A percentile compares a stretch with the other conserved stretches of the same genome.
phyloP scores from a whole-genome alignment of 1,140 invertebrate genomes.

The Papilio glaucus region DNA sequence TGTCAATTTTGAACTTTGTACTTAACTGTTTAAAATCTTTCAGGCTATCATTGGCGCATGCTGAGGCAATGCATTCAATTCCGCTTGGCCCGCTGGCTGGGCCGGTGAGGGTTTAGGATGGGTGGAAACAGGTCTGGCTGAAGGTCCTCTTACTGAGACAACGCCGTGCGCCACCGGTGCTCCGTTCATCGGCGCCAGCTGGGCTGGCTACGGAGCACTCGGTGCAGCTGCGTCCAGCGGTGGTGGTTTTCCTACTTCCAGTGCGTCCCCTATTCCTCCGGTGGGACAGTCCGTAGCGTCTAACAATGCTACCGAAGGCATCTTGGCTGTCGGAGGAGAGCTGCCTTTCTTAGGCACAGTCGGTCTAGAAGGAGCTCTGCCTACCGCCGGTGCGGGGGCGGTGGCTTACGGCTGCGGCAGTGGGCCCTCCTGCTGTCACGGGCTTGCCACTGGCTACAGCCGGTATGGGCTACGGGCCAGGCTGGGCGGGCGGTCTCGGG shows the following conservation, averaged over 20 bases:
- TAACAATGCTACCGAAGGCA: slow-evolving; percentile 43
- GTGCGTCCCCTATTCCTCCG: slow-evolving; percentile 37
- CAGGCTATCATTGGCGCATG: slow-evolving; percentile 19
- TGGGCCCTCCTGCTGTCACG: slow-evolving; percentile 30
- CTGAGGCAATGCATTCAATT: slow-evolving; percentile 24
- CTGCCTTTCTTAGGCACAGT: no score
- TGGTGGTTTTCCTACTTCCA: slow-evolving; percentile 32
- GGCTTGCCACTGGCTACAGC: slow-evolving; percentile 21
- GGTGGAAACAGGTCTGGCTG: neutral
- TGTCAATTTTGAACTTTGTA: neutral
- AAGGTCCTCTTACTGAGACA: slow-evolving; percentile 12
- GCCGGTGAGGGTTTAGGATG: slow-evolving; percentile 6
- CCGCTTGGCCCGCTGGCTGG: neutral
- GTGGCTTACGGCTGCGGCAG: slow-evolving; percentile 18
- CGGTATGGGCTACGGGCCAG: slow-evolving; percentile 38
- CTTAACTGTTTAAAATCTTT: neutral
- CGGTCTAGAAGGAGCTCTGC: no score
- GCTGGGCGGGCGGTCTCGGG: slow-evolving; percentile 34
- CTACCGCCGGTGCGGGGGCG: no score
- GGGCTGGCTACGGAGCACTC: slow-evolving; percentile 25
- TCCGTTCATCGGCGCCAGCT: slow-evolving; percentile 12
- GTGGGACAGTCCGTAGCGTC: slow-evolving; percentile 36
- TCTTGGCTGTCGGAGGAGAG: slow-evolving; percentile 46
- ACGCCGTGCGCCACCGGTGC: slow-evolving; percentile 19
- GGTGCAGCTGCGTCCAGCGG: slow-evolving; percentile 37